Percentiles rank a stretch among this genome's conserved stretches.
These are phyloP conservation scores for Drosophila orena DNA, from an alignment of 1,140 invertebrate genomes.

Conservation along the genomic window DNA sequence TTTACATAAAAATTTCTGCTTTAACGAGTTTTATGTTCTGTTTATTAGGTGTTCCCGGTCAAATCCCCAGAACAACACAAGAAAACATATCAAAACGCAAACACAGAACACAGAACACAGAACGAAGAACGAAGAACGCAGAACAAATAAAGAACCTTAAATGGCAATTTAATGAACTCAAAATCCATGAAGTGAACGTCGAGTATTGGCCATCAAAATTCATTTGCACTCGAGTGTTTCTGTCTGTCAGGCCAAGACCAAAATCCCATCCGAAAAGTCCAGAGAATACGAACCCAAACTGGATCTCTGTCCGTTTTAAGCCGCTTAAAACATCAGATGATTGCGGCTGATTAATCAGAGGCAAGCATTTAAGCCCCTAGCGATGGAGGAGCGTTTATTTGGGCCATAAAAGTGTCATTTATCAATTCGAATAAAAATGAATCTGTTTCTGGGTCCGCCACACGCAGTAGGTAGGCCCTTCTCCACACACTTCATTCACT, in stretches of 20 bases:
- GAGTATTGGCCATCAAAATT: slow-evolving; percentile 79
- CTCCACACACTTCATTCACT: neutral
- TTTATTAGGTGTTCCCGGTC: slow-evolving; percentile 56
- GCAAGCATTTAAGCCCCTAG: slow-evolving; percentile 74
- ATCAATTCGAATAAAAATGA: slow-evolving; percentile 75
- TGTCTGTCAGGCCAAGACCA: slow-evolving; percentile 53
- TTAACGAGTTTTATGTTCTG: slow-evolving; percentile 55
- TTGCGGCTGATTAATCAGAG: slow-evolving; percentile 83
- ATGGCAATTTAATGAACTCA: slow-evolving; percentile 82
- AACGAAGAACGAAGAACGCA: slow-evolving; percentile 30
- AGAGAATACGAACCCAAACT: slow-evolving; percentile 23
- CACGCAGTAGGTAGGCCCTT: slow-evolving; percentile 57
- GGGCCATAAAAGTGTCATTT: slow-evolving; percentile 81
- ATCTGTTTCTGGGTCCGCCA: slow-evolving; percentile 45
- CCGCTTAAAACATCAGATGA: slow-evolving; percentile 83
- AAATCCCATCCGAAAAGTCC: slow-evolving; percentile 19
- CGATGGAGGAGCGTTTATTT: slow-evolving; percentile 48
- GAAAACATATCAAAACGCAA: slow-evolving; percentile 47
- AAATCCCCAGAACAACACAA: neutral
- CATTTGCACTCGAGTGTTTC: slow-evolving; percentile 67
- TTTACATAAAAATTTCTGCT: slow-evolving; percentile 78
- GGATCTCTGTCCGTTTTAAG: slow-evolving; percentile 63
- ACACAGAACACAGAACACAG: slow-evolving; percentile 6
- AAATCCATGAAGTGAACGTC: slow-evolving; percentile 79
- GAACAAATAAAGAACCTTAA: slow-evolving; percentile 77